A percentile compares a stretch with the other conserved stretches of the same genome.
Evolutionary conservation across 2,888 invertebrate genomes (phyloP).

Genomic region (Andrena hattorfiana): DNA sequence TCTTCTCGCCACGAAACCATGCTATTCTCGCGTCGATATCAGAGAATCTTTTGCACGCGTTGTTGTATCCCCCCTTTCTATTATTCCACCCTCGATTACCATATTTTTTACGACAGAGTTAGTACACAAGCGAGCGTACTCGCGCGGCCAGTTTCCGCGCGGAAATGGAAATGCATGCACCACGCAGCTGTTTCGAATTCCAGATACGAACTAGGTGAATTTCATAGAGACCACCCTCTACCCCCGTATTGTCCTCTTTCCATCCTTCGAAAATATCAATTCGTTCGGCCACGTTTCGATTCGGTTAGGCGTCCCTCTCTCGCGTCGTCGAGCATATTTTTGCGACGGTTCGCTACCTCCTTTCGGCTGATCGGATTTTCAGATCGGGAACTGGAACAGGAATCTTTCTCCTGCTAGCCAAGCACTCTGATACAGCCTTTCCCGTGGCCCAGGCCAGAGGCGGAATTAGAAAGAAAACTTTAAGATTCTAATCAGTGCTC

Average conservation of each 20-base stretch:
- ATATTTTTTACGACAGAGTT: conserved; percentile 15
- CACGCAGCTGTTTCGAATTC: conserved; percentile 58
- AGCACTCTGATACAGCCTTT: neutral
- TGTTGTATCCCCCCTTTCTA: neutral
- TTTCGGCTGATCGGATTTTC: neutral
- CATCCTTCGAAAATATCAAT: conserved; percentile 49
- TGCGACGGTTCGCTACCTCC: neutral
- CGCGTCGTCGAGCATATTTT: conserved; percentile 9
- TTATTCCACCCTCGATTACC: neutral
- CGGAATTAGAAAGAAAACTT: too few species aligned
- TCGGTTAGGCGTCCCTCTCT: conserved; percentile 29
- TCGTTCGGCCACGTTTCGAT: conserved; percentile 50
- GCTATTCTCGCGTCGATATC: neutral
- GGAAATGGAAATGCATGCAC: conserved; percentile 60
- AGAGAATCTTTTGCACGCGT: neutral
- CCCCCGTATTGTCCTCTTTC: neutral
- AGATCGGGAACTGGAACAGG: neutral
- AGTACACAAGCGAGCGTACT: conserved; percentile 10
- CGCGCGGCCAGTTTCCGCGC: conserved; percentile 29
- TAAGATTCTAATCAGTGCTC: too few species aligned
- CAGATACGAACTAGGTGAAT: conserved; percentile 50
- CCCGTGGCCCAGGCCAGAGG: too few species aligned
- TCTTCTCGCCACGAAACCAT: neutral
- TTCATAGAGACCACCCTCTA: conserved; percentile 12
- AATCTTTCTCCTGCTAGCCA: neutral